A percentile compares a stretch with the other conserved stretches of the same genome.
These are phyloP conservation scores for Drosophila antonietae DNA, from an alignment of 2,888 invertebrate species.

Conservation along the genomic window DNA sequence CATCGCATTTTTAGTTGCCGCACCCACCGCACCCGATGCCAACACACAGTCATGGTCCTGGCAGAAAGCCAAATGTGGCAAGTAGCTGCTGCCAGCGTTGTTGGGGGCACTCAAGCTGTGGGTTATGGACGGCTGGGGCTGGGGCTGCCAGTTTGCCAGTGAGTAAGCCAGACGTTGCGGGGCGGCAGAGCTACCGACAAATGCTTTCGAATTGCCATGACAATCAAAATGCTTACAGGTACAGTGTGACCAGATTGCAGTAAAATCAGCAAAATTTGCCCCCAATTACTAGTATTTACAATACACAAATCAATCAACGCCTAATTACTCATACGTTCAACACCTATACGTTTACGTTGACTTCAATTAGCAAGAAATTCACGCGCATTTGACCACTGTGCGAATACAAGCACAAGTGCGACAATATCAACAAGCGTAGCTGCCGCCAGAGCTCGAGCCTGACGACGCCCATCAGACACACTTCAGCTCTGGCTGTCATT, in stretches of 20 bases:
- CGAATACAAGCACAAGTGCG: conserved; percentile 48
- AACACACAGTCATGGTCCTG: conserved; percentile 56
- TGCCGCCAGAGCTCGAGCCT: conserved; percentile 55
- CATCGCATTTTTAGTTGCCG: conserved; percentile 80
- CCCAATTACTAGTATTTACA: neutral
- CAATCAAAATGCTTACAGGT: conserved; percentile 78
- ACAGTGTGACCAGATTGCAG: conserved; percentile 55
- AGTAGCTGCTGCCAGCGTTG: conserved; percentile 66
- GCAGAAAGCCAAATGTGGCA: conserved; percentile 78
- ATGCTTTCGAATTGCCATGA: conserved; percentile 83
- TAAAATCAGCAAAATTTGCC: neutral
- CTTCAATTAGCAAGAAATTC: neutral
- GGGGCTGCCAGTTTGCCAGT: conserved; percentile 42
- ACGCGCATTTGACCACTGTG: conserved; percentile 48
- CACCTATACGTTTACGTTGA: neutral
- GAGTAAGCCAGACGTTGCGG: conserved; percentile 37
- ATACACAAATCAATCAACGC: neutral
- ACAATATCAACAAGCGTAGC: conserved; percentile 74
- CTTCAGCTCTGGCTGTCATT: conserved; percentile 71
- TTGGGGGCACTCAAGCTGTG: conserved; percentile 46
- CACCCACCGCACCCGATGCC: conserved; percentile 57
- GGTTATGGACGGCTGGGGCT: conserved; percentile 5
- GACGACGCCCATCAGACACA: conserved; percentile 70
- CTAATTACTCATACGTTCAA: neutral
- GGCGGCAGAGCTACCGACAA: conserved; percentile 73